Evolutionary conservation across 2,113 vertebrate genomes (phyloP).

Genomic region (Coregonus clupeaformis): DNA sequence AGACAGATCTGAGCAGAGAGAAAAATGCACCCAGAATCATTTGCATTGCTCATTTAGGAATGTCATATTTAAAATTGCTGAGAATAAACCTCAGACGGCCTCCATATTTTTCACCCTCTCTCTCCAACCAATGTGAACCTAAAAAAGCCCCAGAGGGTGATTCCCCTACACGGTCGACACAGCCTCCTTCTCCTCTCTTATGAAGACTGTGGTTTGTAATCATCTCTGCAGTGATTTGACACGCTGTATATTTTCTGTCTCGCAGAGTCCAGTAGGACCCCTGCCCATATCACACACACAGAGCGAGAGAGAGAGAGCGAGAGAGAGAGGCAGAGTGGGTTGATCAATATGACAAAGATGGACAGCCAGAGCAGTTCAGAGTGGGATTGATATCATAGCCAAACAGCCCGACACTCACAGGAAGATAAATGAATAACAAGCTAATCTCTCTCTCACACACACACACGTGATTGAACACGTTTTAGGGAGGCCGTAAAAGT

Average conservation of each 20-base stretch:
- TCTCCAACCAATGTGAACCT: not conserved
- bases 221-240: not conserved
- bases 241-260: not conserved
- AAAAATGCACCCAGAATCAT: not conserved
- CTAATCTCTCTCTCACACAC: too few relatives aligned
- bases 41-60: not conserved
- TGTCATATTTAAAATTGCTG: not conserved
- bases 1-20: constrained; percentile 14
- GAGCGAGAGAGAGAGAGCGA: not conserved
- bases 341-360: not conserved
- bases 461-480: too few relatives aligned
- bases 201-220: not conserved
- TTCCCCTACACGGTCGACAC: not conserved
- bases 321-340: not conserved
- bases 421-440: too few relatives aligned
- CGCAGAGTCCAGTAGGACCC: not conserved
- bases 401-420: too few relatives aligned
- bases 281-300: not conserved
- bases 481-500: too few relatives aligned
- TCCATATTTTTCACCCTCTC: not conserved
- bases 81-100: not conserved
- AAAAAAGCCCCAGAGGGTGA: not conserved
- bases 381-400: too few relatives aligned
- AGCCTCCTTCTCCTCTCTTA: not conserved
- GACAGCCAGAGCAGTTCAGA: too few relatives aligned